Conservation (phyloP, 2,888 invertebrate genomes). For the Oasisia sp. region DNA sequence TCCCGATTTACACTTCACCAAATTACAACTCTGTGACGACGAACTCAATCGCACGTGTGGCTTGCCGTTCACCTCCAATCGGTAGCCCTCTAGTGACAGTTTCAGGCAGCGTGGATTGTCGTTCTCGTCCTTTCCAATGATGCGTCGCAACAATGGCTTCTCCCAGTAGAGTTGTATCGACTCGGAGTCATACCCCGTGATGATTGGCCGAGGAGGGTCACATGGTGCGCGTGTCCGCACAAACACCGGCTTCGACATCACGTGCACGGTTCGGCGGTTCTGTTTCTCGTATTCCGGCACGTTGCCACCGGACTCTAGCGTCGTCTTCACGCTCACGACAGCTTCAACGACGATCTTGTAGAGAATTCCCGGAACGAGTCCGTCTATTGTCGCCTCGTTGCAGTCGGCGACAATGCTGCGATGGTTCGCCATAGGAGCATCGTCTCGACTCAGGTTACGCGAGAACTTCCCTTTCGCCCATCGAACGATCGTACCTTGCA, state of each 20-base stretch:
- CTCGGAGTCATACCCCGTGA: slow-evolving; percentile 59
- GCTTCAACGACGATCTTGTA: slow-evolving; percentile 64
- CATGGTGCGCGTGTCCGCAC: slow-evolving; percentile 63
- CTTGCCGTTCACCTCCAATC: slow-evolving; percentile 56
- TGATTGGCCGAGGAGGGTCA: slow-evolving; percentile 56
- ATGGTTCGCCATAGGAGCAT: slow-evolving; percentile 58
- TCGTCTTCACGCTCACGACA: slow-evolving; percentile 64
- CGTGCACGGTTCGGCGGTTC: slow-evolving; percentile 61
- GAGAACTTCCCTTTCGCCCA: slow-evolving; percentile 58
- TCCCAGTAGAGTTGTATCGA: slow-evolving; percentile 64
- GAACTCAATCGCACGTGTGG: slow-evolving; percentile 61
- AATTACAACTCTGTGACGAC: slow-evolving; percentile 61
- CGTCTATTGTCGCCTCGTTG: slow-evolving; percentile 54
- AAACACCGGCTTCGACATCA: slow-evolving; percentile 59
- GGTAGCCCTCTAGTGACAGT: slow-evolving; percentile 62
- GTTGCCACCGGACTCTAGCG: slow-evolving; percentile 51
- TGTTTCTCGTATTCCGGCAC: slow-evolving; percentile 52
- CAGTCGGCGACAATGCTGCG: slow-evolving; percentile 56
- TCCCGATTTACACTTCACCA: slow-evolving; percentile 64
- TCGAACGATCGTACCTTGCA: slow-evolving; percentile 60
- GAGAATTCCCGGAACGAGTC: slow-evolving; percentile 59
- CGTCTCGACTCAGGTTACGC: slow-evolving; percentile 42
- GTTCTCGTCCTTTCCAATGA: slow-evolving; percentile 56
- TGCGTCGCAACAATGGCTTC: slow-evolving; percentile 60
- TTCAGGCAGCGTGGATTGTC: slow-evolving; percentile 58